Evolutionary conservation across 1,140 invertebrate species (phyloP), one percentile per base, ranked within the genome.

Genomic region (Achroia grisella): DNA sequence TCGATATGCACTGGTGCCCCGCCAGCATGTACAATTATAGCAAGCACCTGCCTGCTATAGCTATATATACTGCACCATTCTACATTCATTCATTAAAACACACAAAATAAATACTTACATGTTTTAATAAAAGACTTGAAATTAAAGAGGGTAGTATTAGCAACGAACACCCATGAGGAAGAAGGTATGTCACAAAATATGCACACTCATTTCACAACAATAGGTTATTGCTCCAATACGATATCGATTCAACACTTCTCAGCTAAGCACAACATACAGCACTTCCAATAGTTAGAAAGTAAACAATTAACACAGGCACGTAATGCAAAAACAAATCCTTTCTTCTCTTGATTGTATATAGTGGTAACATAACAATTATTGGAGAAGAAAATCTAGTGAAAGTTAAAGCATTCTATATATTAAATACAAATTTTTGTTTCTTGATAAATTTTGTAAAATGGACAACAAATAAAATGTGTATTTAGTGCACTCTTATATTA

Each of bases 191-290:
- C 52, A 64, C 59, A 50, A 62, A 71, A 60, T 70, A 71, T 68
- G 73, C 67, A 68, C 61, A 71, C 59, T 77, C 71, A 80, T 73
- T 73, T 67, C 58, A 65, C 61, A 56, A 72, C 55, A 71, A 62
- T 64, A 59, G 61, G 60, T 56, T 64, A 61, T 48, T 46, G 54
- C 54, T 55, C 52, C 41, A 51, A 54, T 61, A 55, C 44, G 62
- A 59, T 70, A 75, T 74, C 60, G 71, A 77, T 74, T 75, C 47
- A 70, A 73, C 58, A 60, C 41, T 63, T 12, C 14, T 33, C 54
- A 66, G 42, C 47, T 42, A 62, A 34, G 51, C 55, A 63, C 54
- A 70, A 56, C 62, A 67, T 51, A 58, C 45, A 64, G 53, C 59
- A 58, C 48, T 35, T 52, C 45, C 36, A 39, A 48, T 54, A 53